Conservation (phyloP, 30 jellyfish, hydroid and myxozoan genomes). For the Chironex yamaguchii region DNA sequence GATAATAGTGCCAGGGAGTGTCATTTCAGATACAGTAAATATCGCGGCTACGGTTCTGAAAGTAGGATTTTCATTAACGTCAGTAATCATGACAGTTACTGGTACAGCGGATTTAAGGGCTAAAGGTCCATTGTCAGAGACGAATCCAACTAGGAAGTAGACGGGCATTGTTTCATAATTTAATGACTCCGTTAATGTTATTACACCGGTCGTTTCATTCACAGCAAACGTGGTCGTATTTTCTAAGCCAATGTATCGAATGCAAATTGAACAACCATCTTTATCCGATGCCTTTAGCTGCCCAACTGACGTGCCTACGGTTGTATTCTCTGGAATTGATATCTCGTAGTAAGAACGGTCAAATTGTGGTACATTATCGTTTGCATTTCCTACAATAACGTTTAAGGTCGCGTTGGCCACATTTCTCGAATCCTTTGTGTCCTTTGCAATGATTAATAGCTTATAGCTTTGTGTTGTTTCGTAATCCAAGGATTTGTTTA, state of each 20-base stretch:
- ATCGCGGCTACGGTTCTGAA: conserved; percentile 19
- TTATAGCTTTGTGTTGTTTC: conserved; percentile 64
- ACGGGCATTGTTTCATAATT: conserved; percentile 71
- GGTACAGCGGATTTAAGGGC: conserved; percentile 50
- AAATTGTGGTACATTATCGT: conserved; percentile 84
- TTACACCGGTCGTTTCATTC: conserved; percentile 72
- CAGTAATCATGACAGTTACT: conserved; percentile 73
- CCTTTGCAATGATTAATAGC: conserved; percentile 63
- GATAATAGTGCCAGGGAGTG: conserved; percentile 58
- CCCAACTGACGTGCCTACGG: conserved; percentile 36
- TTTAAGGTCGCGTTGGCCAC: conserved; percentile 65
- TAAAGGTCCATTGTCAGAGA: conserved; percentile 79
- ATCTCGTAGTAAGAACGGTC: conserved; percentile 38
- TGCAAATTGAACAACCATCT: conserved; percentile 37
- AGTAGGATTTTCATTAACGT: conserved; percentile 65
- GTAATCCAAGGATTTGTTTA: conserved; percentile 55
- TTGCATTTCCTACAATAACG: conserved; percentile 66
- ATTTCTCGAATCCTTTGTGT: conserved; percentile 81
- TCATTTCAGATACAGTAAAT: conserved; percentile 84
- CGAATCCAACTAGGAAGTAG: conserved; percentile 83
- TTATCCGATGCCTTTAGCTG: conserved; percentile 76
- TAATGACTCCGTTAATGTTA: conserved; percentile 23
- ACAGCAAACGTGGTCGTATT: conserved; percentile 78
- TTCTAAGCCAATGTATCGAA: conserved; percentile 64
- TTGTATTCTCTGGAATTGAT: conserved; percentile 79